Evolutionary conservation across 2,888 invertebrate genomes (phyloP), one percentile per base, ranked within the genome.

Genomic region (Rhagophthalmus giganteus): DNA sequence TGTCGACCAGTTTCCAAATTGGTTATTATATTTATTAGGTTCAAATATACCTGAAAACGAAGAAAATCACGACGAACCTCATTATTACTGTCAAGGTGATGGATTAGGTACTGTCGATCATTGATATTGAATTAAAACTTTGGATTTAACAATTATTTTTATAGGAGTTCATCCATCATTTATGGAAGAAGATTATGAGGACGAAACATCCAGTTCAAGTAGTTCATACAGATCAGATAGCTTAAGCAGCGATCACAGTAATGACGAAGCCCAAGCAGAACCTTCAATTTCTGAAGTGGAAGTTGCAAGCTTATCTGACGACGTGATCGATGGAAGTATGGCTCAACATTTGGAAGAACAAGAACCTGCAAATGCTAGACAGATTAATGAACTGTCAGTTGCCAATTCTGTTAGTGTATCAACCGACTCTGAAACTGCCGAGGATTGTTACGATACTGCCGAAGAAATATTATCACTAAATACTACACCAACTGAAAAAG

Each of bases 61-160:
- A 4, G 63, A 59, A 10, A 45, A 53, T 7, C 64, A 64, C 14
- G 71, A 71, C 16, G 73, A 71, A 50, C 69, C 73, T 2, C 73
- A 75, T 63, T 74, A 71, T 55, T 74, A 74, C 49, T 73, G 73
- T 46, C 74, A 74, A 61, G 75, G 75, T n/a, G 75, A 75, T 54
- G 74, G 74, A 7, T 54, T 74, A 65, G 75, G 74, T 74, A 64
- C n/a, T n/a, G n/a, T n/a, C n/a, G n/a, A n/a, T n/a, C n/a, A n/a
- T n/a, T n/a, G n/a, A n/a, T n/a, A 50, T 54, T 45, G 26, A 24
- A 32, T 32, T 3, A 9, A 9, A 25, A 2, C 1, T 25, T 4
- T 12, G 13, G 10, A 12, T 11, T 31, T 12, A 14, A 6, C n/a
- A 11, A 15, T 20, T 39, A 16, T 37, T 30, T 27, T 51, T 54